Evolutionary conservation across 2,113 vertebrate species (phyloP).

Genomic region (Phyllopteryx taeniolatus): DNA sequence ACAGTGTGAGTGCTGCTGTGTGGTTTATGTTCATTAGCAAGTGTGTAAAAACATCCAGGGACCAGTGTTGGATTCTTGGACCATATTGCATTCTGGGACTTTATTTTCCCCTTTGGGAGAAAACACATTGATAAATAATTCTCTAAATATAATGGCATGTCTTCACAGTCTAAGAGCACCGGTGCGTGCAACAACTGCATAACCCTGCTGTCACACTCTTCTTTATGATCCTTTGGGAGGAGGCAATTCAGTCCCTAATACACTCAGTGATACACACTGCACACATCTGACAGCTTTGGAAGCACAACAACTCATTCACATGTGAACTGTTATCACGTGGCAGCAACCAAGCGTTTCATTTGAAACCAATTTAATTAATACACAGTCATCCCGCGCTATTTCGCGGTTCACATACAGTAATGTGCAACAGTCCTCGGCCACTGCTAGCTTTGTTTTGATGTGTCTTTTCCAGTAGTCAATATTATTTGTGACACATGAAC

Average conservation of each 20-base stretch:
- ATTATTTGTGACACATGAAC: no score
- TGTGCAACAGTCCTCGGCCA: background rate
- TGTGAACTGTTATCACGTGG: constrained; percentile 33
- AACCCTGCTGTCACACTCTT: constrained; percentile 53
- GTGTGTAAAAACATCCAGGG: constrained; percentile 69
- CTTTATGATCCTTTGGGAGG: constrained; percentile 44
- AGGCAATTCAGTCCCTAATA: constrained; percentile 33
- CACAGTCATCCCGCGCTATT: background rate
- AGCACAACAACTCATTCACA: constrained; percentile 32
- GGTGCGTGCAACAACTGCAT: constrained; percentile 46
- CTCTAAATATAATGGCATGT: constrained; percentile 57
- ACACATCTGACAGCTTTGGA: constrained; percentile 58
- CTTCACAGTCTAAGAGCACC: constrained; percentile 29
- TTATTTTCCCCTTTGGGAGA: constrained; percentile 39
- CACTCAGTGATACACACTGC: constrained; percentile 37
- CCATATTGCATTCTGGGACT: constrained; percentile 51
- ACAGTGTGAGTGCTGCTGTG: constrained; percentile 63
- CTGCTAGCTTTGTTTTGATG: no score
- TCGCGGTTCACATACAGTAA: background rate
- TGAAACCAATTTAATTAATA: background rate
- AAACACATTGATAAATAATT: constrained; percentile 66
- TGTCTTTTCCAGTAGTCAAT: background rate
- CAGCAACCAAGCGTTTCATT: constrained; percentile 1
- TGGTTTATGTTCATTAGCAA: constrained; percentile 74
- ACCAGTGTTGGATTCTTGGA: constrained; percentile 44